A percentile compares a stretch with the other conserved stretches of the same genome.
Evolutionary conservation across 92 coral and sea anemone genomes (phyloP).

Genomic region (Epizoanthus ramosus): DNA sequence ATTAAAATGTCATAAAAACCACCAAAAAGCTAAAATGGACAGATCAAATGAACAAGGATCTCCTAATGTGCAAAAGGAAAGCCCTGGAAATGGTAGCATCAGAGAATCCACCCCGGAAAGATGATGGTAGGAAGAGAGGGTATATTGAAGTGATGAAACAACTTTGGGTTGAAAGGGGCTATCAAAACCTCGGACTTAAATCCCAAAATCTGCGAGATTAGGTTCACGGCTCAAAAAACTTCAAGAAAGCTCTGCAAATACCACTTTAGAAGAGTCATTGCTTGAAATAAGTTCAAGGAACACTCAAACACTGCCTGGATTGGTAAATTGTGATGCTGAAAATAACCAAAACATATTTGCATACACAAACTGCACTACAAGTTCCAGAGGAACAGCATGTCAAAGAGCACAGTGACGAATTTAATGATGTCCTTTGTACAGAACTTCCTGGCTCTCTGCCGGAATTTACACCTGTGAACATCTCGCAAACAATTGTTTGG

Average conservation of each 20-base stretch:
- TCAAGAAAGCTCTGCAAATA: slow-evolving; percentile 22
- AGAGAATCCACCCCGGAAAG: slow-evolving; percentile 39
- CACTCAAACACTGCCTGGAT: slow-evolving; percentile 19
- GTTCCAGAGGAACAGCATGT: slow-evolving; percentile 34
- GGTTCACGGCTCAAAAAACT: slow-evolving; percentile 37
- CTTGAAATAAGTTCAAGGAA: slow-evolving; percentile 26
- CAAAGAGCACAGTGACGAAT: slow-evolving; percentile 21
- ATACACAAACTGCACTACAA: slow-evolving; percentile 32
- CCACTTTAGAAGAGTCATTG: slow-evolving; percentile 23
- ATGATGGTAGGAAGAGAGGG: slow-evolving; percentile 34
- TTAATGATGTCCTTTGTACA: slow-evolving; percentile 23
- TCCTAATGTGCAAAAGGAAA: slow-evolving; percentile 31
- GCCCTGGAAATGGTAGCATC: slow-evolving; percentile 30
- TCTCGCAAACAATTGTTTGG: slow-evolving; percentile 39
- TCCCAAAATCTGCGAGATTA: slow-evolving; percentile 40
- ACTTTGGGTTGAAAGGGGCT: slow-evolving; percentile 45
- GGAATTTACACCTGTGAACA: slow-evolving; percentile 28
- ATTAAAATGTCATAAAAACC: not conserved
- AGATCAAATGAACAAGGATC: slow-evolving; percentile 23
- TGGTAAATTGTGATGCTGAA: slow-evolving; percentile 8
- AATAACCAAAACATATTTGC: slow-evolving; percentile 26
- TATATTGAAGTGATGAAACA: slow-evolving; percentile 46
- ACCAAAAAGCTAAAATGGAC: slow-evolving; percentile 38
- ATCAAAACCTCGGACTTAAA: slow-evolving; percentile 32
- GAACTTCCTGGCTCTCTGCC: slow-evolving; percentile 32